phyloP scores from a whole-genome alignment of 2,888 invertebrate genomes.

The Leucoptera coffeella region DNA sequence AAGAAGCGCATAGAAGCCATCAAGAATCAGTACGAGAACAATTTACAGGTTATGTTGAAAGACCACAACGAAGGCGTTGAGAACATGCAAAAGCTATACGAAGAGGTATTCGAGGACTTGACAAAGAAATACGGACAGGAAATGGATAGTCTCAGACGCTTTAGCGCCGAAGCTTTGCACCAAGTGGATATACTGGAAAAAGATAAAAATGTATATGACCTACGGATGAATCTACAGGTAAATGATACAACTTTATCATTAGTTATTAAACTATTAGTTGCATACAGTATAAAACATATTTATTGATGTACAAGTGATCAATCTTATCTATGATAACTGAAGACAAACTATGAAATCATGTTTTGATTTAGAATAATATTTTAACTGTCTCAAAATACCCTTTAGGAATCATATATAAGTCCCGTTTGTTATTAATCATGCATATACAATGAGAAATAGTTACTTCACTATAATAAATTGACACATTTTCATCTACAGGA shows the following conservation, averaged over 20 bases:
- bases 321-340: no score
- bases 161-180: constrained; percentile 39
- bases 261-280: no score
- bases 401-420: no score
- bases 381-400: no score
- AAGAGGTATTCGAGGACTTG: constrained; percentile 39
- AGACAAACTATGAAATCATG: no score
- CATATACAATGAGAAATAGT: no score
- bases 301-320: no score
- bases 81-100: constrained; percentile 47
- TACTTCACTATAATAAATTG: no score
- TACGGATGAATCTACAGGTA: background rate
- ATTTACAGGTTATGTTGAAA: constrained; percentile 43
- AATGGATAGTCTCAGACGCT: constrained; percentile 34
- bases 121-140: constrained; percentile 44
- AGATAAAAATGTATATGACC: constrained; percentile 20
- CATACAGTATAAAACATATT: no score
- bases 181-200: constrained; percentile 32
- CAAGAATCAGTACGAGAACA: constrained; percentile 46
- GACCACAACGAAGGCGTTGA: constrained; percentile 50
- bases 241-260: background rate
- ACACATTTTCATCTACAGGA: no score
- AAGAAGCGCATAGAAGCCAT: constrained; percentile 34
- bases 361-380: no score
- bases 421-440: no score